Evolutionary conservation across 2,113 vertebrate species (phyloP), one percentile per base, ranked within the genome.

Genomic region (Siphamia tubifer): DNA sequence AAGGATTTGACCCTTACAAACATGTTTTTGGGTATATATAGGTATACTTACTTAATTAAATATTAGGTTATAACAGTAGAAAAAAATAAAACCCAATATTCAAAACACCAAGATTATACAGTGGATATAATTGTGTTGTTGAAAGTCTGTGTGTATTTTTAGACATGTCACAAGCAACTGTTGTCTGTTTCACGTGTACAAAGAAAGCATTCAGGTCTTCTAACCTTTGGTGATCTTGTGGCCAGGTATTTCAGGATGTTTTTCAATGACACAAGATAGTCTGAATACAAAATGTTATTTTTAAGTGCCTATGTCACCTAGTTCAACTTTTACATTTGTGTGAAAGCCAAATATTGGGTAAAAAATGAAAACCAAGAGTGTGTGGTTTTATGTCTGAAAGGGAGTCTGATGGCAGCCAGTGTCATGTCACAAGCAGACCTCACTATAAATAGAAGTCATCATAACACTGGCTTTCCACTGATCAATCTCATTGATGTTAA

Each of bases 371-470:
- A 8, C 34, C 44, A 11, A 20, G 2, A 2, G 11, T 3, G 28
- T 47, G 20, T 24, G 16, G 49, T 35, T 74, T 30, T 10, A 23
- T 48, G 40, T 28, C 17, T 58, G 43, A 1, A n/a, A 52, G 49
- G 23, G 52, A 51, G 57, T 47, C 2, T 2, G 16, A 17, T 34
- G 25, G 53, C 68, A 68, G 72, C 35, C 36, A 43, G 16, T 24
- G 56, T 31, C 9, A 6, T 72, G 79, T 74, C 77, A 71, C 71
- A 51, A 38, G 49, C 73, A 84, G 63, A 56, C 67, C 55, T 44
- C 17, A 20, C 78, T 85, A 84, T 78, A 89, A 85, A 88, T 84
- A 89, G 87, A 54, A 53, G 15, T 73, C 42, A 49, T 79, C 62
- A 68, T 74, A 82, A 87, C 52, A 78, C n/a, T 67, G 52, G 52